Evolutionary conservation across 2,113 vertebrate genomes (phyloP), one percentile per base, ranked within the genome.

Genomic region (Xiphophorus couchianus): DNA sequence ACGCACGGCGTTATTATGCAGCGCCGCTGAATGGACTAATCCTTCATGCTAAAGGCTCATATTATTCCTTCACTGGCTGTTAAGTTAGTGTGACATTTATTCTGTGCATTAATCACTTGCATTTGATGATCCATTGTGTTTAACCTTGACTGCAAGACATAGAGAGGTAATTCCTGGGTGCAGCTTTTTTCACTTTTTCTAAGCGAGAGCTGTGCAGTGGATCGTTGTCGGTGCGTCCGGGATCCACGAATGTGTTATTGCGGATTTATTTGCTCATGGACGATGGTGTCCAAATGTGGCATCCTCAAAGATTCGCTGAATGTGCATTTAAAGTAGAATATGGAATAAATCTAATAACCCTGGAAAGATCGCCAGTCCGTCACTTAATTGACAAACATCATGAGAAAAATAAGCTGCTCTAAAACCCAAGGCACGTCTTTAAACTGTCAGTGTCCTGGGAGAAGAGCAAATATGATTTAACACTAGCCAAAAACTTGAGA

Each of bases 1-100:
- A 54, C 31, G 19, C 30, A 5, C 29, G 37, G 58, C 81, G 84
- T 82, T 81, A 81, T 80, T 82, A 75, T 58, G 66, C 72, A 69
- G 71, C 77, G 68, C 81, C 62, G 79, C 60, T 61, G 65, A 82
- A 70, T 75, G 54, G 73, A 84, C 78, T 78, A 80, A 88, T 90
- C 73, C 66, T 67, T 90, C 83, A 82, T 82, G 71, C 71, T 87
- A 80, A 87, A 86, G 77, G 68, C 80, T 86, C 75, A 78, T 86
- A 76, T 89, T 81, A 88, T 84, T 82, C 71, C 69, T 74, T 58
- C 30, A 64, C 78, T 44, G 71, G 63, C 83, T 83, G 83, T 87
- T 88, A 89, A 73, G 78, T 87, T 85, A 76, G 78, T 71, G 33
- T 87, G 83, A 86, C 86, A 81, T 87, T 80, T 86, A 82, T 84